Evolutionary conservation across 2,888 invertebrate genomes (phyloP), one percentile per base, ranked within the genome.

Genomic region (Conistra vaccinii): DNA sequence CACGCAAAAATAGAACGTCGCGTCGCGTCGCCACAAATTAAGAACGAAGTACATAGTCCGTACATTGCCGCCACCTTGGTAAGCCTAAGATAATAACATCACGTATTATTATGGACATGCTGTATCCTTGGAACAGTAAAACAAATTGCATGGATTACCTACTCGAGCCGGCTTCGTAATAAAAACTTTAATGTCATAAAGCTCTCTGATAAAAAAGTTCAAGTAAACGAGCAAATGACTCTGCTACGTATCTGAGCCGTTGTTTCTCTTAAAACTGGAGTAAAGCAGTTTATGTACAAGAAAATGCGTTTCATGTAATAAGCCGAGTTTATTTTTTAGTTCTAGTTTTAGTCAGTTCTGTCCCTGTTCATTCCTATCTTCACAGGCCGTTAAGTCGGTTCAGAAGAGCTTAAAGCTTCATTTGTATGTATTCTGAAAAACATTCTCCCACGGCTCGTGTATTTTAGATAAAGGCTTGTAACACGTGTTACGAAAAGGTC

Each of bases 131-230:
- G 88, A 90, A 91, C 91, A 92, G 93, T 93, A 93, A 93, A 94
- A 94, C 90, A 93, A 94, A 94, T 94, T 94, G 93, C 93, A 88
- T 80, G 93, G 94, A 94, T 95, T 94, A 94, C 93, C 88, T 80
- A 78, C 88, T 88, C 89, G 85, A 81, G 78, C 83, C 83, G 86
- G 85, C 84, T 70, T 84, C 77, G 90, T 89, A 90, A 91, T 93
- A 92, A 94, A 93, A 93, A 92, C 90, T 90, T 90, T 89, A 91
- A 91, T 89, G 90, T 85, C 89, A 91, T 89, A 87, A 90, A 86
- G 85, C 81, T 86, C 87, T 82, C 82, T 87, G 86, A 87, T 86
- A 88, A 89, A 88, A 89, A 90, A 88, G 87, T 80, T 88, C 76
- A 77, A 83, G 84, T 89, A 88, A 89, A 86, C 85, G 84, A 76